Evolutionary conservation across 2,888 invertebrate genomes (phyloP), one percentile per base, ranked within the genome.

Genomic region (Amiota communis): DNA sequence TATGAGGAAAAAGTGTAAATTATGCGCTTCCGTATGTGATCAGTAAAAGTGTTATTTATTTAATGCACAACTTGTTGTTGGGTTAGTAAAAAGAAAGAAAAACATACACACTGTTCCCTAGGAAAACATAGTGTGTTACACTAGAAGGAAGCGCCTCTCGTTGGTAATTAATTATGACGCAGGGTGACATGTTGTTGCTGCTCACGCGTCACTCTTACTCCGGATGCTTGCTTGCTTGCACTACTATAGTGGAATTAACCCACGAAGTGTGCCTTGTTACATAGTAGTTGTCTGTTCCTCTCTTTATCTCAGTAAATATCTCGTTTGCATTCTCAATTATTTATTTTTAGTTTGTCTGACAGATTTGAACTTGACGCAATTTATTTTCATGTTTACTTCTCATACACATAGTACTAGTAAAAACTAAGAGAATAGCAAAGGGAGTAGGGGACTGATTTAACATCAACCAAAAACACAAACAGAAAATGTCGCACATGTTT

Each of bases 341-440:
- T 59, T 84, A 84, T 85, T 84, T 84, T 84, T 83, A 76, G 84
- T 76, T 70, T 63, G 72, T 72, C 70, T 73, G 79, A 72, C 71
- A 80, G 80, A 84, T 86, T 68, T 86, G 86, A 86, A 86, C 87
- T 85, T 87, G 86, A 82, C 80, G 86, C 83, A 84, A 86, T 86
- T 85, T 84, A 87, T 86, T 83, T 83, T 83, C 80, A 83, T 72
- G 79, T 74, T 78, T 76, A 74, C 75, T n/a, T 63, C 63, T n/a
- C 63, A 49, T 17, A 59, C 59, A 59, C 59, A 20, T 6, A 6
- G n/a, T n/a, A n/a, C n/a, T n/a, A n/a, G n/a, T 6, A 36, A 36
- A 36, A 36, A 36, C 4, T 36, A 6, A 2, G 2, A 36, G 36
- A 2, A 36, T 2, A 36, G 3, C 36, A 36, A 6, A 36, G 36